Percentiles rank a stretch among this genome's conserved stretches.
These are phyloP conservation scores for Trichopoda pennipes DNA, from an alignment of 2,888 invertebrate species.

Conservation along the genomic window DNA sequence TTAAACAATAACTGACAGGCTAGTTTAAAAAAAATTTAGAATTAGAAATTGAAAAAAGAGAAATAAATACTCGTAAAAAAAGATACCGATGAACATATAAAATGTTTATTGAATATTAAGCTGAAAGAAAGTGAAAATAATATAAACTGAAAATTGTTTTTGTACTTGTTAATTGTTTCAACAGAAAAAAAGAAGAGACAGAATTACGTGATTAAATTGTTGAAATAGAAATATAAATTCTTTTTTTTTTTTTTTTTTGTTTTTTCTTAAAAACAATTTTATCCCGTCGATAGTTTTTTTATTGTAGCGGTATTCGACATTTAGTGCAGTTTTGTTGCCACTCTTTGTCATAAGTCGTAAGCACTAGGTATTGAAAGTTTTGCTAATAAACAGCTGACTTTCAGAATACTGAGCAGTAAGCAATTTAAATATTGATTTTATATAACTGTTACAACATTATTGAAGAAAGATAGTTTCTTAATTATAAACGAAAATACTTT, in stretches of 20 bases:
- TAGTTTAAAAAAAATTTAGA: neutral
- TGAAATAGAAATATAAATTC: neutral
- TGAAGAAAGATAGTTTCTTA: no score
- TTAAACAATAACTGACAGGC: no score
- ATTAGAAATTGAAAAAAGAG: neutral
- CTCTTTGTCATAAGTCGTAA: no score
- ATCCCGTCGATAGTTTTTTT: conserved; percentile 6
- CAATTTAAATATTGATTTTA: no score
- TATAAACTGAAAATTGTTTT: conserved; percentile 7
- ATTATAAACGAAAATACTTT: no score
- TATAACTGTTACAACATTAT: no score
- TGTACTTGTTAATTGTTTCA: conserved; percentile 7
- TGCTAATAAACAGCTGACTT: no score
- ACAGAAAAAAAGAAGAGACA: neutral
- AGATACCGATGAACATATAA: neutral
- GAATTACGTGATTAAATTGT: neutral
- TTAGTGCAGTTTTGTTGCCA: no score
- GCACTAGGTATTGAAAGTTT: no score
- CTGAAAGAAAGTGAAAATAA: neutral
- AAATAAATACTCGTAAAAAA: neutral
- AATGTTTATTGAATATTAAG: conserved; percentile 1
- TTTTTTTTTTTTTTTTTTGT: no score
- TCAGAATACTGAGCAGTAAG: no score
- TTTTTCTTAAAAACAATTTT: neutral
- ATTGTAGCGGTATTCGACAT: no score